These are phyloP conservation scores for Tapera naevia DNA, from an alignment of 2,797 vertebrate species.

Conservation along the genomic window DNA sequence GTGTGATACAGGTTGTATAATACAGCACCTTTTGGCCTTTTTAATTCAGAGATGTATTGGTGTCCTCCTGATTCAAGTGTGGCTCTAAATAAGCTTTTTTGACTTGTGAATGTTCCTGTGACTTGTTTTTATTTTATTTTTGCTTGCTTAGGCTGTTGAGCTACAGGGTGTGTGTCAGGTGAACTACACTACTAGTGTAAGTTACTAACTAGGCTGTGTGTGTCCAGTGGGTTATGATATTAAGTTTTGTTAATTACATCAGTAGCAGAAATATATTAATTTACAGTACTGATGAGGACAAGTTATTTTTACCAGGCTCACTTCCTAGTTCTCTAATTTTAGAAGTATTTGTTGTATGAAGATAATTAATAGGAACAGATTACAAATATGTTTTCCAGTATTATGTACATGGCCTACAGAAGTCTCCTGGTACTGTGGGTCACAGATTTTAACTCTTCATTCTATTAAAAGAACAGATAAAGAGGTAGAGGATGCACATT, in stretches of 20 bases:
- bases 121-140: not conserved
- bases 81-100: not conserved
- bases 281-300: not conserved
- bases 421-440: not conserved
- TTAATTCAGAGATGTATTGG: not conserved
- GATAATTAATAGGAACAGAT: not conserved
- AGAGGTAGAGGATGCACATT: not conserved
- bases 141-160: not conserved
- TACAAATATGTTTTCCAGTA: not conserved
- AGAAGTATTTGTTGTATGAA: not conserved
- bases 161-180: not conserved
- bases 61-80: not conserved
- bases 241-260: not conserved
- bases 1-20: not conserved
- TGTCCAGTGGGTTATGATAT: not conserved
- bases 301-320: not conserved
- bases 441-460: not conserved
- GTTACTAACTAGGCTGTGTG: accelerated
- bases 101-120: not conserved
- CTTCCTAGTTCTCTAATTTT: not conserved
- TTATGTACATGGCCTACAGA: not conserved
- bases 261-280: not conserved
- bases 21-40: not conserved
- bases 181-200: not conserved
- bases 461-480: not conserved